phyloP scores from a whole-genome alignment of 2,888 invertebrate genomes.

The Venustoraphidia nigricollis region DNA sequence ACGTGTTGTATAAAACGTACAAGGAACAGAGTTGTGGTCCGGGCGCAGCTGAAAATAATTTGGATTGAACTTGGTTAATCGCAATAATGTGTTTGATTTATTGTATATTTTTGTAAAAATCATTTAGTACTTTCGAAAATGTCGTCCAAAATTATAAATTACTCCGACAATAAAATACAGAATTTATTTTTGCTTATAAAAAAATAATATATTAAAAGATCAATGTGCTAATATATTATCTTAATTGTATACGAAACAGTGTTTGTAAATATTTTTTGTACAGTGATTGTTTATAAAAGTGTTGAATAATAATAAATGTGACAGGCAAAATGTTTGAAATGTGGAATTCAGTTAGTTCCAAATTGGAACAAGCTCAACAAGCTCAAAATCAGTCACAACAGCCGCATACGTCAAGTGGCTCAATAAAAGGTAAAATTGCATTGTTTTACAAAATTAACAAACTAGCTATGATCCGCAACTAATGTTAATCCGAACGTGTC shows the following conservation, averaged over 20 bases:
- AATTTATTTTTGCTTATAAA: neutral
- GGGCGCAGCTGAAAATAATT: constrained; percentile 8
- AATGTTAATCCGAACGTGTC: too few relatives aligned
- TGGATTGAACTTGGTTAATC: constrained; percentile 5
- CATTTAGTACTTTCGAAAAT: neutral
- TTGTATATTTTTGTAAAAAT: constrained; percentile 1
- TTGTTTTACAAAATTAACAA: constrained; percentile 12
- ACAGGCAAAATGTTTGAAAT: constrained; percentile 58
- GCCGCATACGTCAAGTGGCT: constrained; percentile 66
- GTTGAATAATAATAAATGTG: neutral
- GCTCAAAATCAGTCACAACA: constrained; percentile 46
- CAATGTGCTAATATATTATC: neutral
- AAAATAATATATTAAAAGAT: neutral
- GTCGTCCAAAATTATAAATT: neutral
- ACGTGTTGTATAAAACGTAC: constrained; percentile 28
- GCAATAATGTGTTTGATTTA: neutral
- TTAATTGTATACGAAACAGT: too few relatives aligned
- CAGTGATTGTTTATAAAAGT: too few relatives aligned
- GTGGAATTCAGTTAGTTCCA: constrained; percentile 65
- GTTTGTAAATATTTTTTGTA: too few relatives aligned
- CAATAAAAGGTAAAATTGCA: constrained; percentile 55
- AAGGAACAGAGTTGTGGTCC: constrained; percentile 26
- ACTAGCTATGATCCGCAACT: neutral
- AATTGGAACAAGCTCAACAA: constrained; percentile 49
- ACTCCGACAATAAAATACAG: neutral